phyloP scores from a whole-genome alignment of 2,888 invertebrate species.

The Monopis laevigella region DNA sequence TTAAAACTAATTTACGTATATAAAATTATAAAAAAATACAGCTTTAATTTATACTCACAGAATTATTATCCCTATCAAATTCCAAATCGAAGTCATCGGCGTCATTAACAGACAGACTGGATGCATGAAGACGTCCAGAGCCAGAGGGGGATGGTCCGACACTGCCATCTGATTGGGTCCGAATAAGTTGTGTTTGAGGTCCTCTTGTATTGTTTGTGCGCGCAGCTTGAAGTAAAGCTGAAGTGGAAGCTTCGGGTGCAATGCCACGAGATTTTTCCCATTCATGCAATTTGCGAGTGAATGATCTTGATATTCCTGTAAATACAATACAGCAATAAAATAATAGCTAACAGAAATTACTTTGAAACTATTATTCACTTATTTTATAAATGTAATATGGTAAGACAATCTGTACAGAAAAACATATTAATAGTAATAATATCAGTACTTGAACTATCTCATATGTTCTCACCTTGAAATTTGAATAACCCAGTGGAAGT shows the following conservation, averaged over 20 bases:
- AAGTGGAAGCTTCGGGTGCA: conserved; percentile 85
- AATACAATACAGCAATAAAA: too few relatives aligned
- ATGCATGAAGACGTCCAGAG: conserved; percentile 72
- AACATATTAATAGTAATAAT: too few relatives aligned
- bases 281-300: conserved; percentile 88
- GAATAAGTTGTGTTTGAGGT: conserved; percentile 58
- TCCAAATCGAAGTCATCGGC: conserved; percentile 70
- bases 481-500: conserved; percentile 85
- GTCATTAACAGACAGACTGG: conserved; percentile 79
- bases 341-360: not conserved
- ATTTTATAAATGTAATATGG: not conserved
- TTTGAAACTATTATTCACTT: not conserved
- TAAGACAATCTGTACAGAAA: too few relatives aligned
- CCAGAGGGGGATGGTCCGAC: conserved; percentile 68
- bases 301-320: conserved; percentile 81
- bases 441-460: not conserved
- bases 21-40: too few relatives aligned
- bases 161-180: conserved; percentile 83
- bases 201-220: conserved; percentile 32
- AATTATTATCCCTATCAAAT: conserved; percentile 60
- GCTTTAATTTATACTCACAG: too few relatives aligned
- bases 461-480: conserved; percentile 70
- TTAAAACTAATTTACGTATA: too few relatives aligned
- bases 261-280: conserved; percentile 92
- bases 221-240: conserved; percentile 73